These are phyloP conservation scores for Sminthopsis crassicaudata DNA, from an alignment of 2,113 vertebrate genomes.

Conservation along the genomic window DNA sequence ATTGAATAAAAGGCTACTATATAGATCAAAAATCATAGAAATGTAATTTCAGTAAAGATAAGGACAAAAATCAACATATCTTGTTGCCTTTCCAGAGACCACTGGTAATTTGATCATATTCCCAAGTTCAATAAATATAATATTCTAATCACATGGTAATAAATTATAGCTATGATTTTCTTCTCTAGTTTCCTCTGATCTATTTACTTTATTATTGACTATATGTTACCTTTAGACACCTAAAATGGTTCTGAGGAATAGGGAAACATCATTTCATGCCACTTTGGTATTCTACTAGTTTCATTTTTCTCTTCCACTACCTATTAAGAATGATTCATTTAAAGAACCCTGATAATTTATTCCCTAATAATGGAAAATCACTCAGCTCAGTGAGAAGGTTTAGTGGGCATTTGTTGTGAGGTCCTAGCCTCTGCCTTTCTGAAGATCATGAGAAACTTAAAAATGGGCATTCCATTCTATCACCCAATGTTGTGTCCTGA, in stretches of 20 bases:
- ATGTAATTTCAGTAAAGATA: not conserved
- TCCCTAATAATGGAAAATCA: not conserved
- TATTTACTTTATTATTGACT: not conserved
- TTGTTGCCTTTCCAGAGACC: not conserved
- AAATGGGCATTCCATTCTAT: not conserved
- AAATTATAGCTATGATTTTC: not conserved
- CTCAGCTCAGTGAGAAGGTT: slow-evolving; percentile 22
- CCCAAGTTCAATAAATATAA: not conserved
- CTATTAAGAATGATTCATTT: slow-evolving; percentile 19
- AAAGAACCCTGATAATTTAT: not conserved
- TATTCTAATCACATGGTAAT: not conserved
- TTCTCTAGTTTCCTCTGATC: not conserved
- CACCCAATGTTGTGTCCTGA: not conserved
- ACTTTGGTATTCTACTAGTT: not conserved
- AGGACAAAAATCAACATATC: not conserved
- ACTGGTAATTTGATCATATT: not conserved
- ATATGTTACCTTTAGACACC: slow-evolving; percentile 1
- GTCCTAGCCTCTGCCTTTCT: slow-evolving; percentile 58
- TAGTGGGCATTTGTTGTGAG: slow-evolving; percentile 26
- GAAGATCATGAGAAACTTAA: slow-evolving; percentile 56
- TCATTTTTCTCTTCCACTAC: slow-evolving; percentile 25
- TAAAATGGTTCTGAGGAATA: slow-evolving; percentile 13
- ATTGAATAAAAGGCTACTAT: no score
- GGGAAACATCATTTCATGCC: not conserved
- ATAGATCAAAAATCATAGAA: not conserved